Evolutionary conservation across 2,888 invertebrate genomes (phyloP).

Genomic region (Eutolmus rufibarbis): DNA sequence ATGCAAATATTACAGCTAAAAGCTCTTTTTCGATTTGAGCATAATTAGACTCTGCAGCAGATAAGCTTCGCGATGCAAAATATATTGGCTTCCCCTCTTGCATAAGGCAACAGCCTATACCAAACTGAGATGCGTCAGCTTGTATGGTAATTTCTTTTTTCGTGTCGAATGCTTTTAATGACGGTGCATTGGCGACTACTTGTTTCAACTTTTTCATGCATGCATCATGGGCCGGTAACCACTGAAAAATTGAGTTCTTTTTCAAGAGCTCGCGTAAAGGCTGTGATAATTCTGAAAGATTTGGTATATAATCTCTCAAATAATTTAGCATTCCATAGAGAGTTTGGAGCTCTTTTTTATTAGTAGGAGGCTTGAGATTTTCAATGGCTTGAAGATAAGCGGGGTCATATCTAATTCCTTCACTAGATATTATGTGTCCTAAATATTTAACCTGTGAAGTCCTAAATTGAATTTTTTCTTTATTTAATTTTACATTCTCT

Average conservation of each 20-base stretch:
- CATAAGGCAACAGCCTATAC: constrained; percentile 46
- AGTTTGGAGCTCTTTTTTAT: background rate
- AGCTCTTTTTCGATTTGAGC: constrained; percentile 44
- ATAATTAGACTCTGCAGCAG: constrained; percentile 45
- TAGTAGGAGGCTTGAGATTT: too few species aligned
- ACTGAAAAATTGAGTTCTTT: background rate
- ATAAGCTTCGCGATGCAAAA: constrained; percentile 42
- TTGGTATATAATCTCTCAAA: background rate
- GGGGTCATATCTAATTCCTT: constrained; percentile 16
- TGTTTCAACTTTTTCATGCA: constrained; percentile 43
- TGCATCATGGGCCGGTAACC: too few species aligned
- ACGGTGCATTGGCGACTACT: constrained; percentile 39
- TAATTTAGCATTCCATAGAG: background rate
- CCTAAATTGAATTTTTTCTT: background rate
- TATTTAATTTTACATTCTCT: constrained; percentile 8
- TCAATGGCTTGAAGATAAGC: background rate
- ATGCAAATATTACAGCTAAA: constrained; percentile 49
- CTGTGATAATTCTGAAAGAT: background rate
- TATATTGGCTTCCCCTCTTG: constrained; percentile 46
- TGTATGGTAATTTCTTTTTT: constrained; percentile 45
- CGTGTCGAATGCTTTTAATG: constrained; percentile 44
- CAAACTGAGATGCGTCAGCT: constrained; percentile 43
- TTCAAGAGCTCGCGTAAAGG: background rate
- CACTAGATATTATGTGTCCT: background rate
- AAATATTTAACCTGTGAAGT: background rate